phyloP scores from a whole-genome alignment of 1,140 invertebrate genomes.

The Octopus bimaculoides region DNA sequence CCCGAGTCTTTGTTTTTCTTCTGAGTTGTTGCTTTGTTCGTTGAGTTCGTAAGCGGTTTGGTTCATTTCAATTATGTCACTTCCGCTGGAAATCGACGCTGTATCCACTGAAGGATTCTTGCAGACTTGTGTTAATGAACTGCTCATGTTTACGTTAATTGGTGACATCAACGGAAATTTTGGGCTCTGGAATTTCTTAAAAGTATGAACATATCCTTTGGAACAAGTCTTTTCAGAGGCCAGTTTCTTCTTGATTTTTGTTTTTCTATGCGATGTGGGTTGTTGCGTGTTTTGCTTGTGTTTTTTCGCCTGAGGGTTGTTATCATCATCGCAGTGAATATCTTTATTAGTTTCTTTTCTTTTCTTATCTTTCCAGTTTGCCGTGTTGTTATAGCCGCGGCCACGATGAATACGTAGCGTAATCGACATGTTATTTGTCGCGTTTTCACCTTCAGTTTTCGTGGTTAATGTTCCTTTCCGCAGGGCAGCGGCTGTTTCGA shows the following conservation, averaged over 20 bases:
- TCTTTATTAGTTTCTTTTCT: not conserved
- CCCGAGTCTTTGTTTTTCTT: not conserved
- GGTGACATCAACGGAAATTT: not conserved
- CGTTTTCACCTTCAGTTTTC: slow-evolving; percentile 61
- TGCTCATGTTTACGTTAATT: not conserved
- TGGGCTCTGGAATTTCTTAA: not conserved
- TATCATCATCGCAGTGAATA: not conserved
- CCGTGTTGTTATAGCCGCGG: slow-evolving; percentile 24
- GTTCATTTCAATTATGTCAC: not conserved
- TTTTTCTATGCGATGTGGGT: not conserved
- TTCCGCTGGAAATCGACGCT: not conserved
- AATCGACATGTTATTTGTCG: slow-evolving; percentile 70
- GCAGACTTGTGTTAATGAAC: not conserved
- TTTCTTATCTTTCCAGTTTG: not conserved
- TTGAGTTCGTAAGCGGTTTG: not conserved
- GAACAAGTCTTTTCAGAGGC: not conserved
- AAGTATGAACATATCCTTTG: not conserved
- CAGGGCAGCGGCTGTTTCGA: slow-evolving; percentile 83
- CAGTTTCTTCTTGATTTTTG: not conserved
- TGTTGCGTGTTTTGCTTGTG: not conserved
- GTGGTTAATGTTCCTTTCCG: slow-evolving; percentile 82
- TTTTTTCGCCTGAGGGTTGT: not conserved
- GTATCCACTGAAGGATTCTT: not conserved
- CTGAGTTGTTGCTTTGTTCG: not conserved
- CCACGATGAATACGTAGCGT: slow-evolving; percentile 90